Base-by-base conservation (phyloP, 2,888 invertebrate genomes). In the Eupithecia abbreviata region DNA sequence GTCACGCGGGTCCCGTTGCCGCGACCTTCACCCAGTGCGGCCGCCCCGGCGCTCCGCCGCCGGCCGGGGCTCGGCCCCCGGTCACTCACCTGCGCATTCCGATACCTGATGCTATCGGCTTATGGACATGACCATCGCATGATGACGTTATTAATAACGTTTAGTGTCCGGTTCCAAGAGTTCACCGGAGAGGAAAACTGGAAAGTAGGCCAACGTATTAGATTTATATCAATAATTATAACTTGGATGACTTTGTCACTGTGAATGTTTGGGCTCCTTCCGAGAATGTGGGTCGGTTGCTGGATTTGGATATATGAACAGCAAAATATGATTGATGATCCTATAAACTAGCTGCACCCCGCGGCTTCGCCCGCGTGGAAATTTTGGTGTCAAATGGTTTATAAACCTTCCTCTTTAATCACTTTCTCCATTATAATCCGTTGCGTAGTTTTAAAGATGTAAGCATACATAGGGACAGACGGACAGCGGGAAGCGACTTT, bases 71-170 rank as follows among this genome's bases (percentile, higher is more conserved):
- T 0, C 55, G 6, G 4, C 49, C 51, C 15, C 18, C 3, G 55
- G 62, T 62, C 62, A 30, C 30, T 62, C 30, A 62, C 62, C 62
- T 30, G 30, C 62, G 62, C 62, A 62, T 62, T 62, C 58, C 58
- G n/a, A 3, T 10, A 51, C 55, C 62, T 12, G 30, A 30, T 62
- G 30, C 62, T 30, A 62, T 18, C 62, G 30, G 30, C 30, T 62
- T 62, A 62, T 12, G 30, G 62, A 12, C 7, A 62, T 62, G n/a
- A 30, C 1, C 30, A 30, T 30, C 1, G 30, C 12, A 62, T 30
- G 30, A 62, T 12, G 62, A 62, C 30, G 10, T 62, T 30, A 62
- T 62, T 62, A 62, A 62, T 62, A 62, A 62, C 12, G 30, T 62
- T 62, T 62, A 62, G 30, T 30, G 62, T 4, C 62, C 30, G 62